Evolutionary conservation across 2,797 vertebrate genomes (phyloP), one percentile per base, ranked within the genome.

Genomic region (Phrynocephalus vlangalii): DNA sequence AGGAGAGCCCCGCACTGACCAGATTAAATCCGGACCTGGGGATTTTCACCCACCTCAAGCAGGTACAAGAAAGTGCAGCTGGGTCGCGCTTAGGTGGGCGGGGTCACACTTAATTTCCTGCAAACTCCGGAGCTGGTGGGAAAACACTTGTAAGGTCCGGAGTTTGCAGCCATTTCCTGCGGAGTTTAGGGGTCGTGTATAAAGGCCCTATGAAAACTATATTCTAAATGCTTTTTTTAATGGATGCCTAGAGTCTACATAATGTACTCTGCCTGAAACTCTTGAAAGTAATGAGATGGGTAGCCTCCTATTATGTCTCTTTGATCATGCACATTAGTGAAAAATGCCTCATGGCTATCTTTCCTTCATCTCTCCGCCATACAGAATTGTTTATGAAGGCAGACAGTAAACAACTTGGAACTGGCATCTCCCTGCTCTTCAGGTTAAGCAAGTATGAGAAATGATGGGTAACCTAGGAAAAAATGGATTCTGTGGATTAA

Each of bases 241-340:
- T 91, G 89, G 75, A 78, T 72, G 56, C 84, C 60, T 87, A 76
- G 84, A 87, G 84, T 70, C 89, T 88, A 75, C 26, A 9, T 84
- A 89, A 75, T 1, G 13, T 66, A 44, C 24, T 30, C 26, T 84
- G 67, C 80, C 75, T 83, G 87, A 88, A 90, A 89, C 56, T 92
- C 89, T 48, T 87, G 86, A 93, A 88, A 88, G 48, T 11, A 92
- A 85, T 91, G 89, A 86, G 16, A 72, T 38, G 84, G 84, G 63
- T 11, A 24, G 90, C 91, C 88, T 91, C 84, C 30, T 2, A 63
- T 93, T 93, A 90, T 24, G 76, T 52, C 8, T 18, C 5, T 15
- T 88, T 91, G 67, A 84, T n/a, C 91, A 80, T 89, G 86, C 81
- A 91, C 71, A 90, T 89, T 82, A 87, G 70, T 70, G 70, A 33